These are phyloP conservation scores for Heteromormyrus szaboi DNA, from an alignment of 2,797 vertebrate species.

Conservation along the genomic window DNA sequence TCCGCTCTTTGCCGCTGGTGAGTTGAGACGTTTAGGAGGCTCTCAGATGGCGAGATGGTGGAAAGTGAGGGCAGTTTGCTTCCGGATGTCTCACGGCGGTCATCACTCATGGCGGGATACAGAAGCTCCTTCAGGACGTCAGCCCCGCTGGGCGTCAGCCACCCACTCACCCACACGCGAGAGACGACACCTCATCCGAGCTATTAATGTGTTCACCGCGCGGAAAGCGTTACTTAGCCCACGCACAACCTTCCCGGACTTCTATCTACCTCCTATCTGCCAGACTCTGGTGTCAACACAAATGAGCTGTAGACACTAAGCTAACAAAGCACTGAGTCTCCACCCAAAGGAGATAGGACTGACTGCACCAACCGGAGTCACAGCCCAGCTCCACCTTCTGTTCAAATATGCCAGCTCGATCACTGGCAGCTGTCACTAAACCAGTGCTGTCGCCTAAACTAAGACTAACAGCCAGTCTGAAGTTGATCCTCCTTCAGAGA, in stretches of 20 bases:
- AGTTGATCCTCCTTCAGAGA: neutral
- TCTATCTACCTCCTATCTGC: neutral
- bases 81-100: neutral
- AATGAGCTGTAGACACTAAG: neutral
- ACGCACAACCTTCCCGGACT: neutral
- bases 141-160: neutral
- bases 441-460: neutral
- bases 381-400: neutral
- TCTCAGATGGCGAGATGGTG: neutral
- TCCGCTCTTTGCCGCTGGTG: neutral
- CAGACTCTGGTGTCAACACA: neutral
- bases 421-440: neutral
- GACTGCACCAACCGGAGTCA: neutral
- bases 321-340: neutral
- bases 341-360: neutral
- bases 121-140: neutral
- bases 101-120: neutral
- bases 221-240: neutral
- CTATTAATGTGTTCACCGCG: neutral
- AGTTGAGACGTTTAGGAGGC: neutral
- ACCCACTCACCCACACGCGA: neutral
- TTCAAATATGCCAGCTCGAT: neutral
- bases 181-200: neutral
- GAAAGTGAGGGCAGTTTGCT: neutral
- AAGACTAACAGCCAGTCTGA: neutral